Conservation (phyloP, 2,797 vertebrate species). For the Thamnophis elegans region DNA sequence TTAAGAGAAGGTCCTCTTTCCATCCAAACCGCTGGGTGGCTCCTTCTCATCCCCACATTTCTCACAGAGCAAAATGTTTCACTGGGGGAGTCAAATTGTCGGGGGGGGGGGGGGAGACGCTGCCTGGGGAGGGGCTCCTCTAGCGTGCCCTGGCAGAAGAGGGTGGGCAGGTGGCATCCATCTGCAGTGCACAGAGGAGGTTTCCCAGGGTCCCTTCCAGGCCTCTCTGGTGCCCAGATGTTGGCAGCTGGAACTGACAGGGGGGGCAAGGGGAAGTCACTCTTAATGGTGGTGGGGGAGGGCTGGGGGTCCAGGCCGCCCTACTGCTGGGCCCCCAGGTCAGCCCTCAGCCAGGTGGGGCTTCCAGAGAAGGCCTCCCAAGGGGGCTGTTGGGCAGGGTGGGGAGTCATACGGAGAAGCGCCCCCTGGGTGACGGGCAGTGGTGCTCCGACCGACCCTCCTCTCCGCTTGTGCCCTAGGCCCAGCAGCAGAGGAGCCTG, state of each 20-base stretch:
- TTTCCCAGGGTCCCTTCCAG: conserved; percentile 53
- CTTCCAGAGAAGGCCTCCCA: neutral
- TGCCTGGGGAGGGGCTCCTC: too few relatives aligned
- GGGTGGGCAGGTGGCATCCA: conserved; percentile 41
- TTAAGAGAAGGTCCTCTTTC: neutral
- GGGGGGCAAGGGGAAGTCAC: conserved; percentile 18
- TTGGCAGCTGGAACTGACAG: conserved; percentile 54
- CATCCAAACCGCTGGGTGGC: neutral
- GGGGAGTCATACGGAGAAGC: neutral
- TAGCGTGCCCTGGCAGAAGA: neutral
- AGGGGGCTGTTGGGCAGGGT: neutral
- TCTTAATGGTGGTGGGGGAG: conserved; percentile 43
- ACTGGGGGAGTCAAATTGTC: neutral
- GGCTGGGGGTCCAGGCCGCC: conserved; percentile 48
- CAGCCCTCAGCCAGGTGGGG: conserved; percentile 32
- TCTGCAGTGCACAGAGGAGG: neutral
- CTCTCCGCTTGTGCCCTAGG: conserved; percentile 68
- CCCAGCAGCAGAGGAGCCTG: conserved; percentile 87
- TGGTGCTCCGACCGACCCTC: too few relatives aligned
- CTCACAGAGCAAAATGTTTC: neutral
- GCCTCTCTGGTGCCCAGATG: conserved; percentile 53
- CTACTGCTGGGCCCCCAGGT: conserved; percentile 40
- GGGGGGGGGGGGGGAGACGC: accelerated
- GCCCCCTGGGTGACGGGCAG: neutral
- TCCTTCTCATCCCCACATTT: neutral